Conservation (phyloP, 1,140 invertebrate species). For the Ectropis grisescens region DNA sequence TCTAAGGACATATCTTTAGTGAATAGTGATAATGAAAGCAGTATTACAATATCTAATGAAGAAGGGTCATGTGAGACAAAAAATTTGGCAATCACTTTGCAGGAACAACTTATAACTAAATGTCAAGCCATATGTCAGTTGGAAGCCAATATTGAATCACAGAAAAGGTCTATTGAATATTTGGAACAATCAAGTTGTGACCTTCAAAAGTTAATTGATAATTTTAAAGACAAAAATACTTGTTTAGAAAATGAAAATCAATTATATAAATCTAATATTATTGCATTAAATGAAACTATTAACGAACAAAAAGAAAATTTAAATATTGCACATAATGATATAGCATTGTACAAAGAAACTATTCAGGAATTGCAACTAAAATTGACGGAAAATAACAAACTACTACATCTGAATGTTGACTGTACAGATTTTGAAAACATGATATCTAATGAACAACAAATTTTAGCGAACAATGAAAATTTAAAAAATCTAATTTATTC, state of each 20-base stretch:
- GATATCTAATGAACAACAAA: constrained; percentile 39
- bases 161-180: constrained; percentile 26
- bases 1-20: constrained; percentile 33
- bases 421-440: constrained; percentile 30
- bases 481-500: constrained; percentile 41
- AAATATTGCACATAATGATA: constrained; percentile 26
- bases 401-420: constrained; percentile 13
- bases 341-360: constrained; percentile 31
- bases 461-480: constrained; percentile 54
- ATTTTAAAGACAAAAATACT: constrained; percentile 24
- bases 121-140: constrained; percentile 30
- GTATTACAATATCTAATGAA: constrained; percentile 15
- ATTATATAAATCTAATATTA: constrained; percentile 28
- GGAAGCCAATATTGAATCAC: constrained; percentile 23
- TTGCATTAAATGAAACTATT: constrained; percentile 36
- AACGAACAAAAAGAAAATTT: constrained; percentile 33
- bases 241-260: constrained; percentile 30
- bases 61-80: constrained; percentile 11
- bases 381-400: constrained; percentile 22
- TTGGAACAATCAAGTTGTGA: constrained; percentile 33
- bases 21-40: constrained; percentile 31
- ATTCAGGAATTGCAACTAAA: constrained; percentile 42
- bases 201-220: constrained; percentile 23
- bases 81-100: constrained; percentile 17
- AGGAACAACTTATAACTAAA: constrained; percentile 25